Base-by-base conservation (phyloP, 1,140 invertebrate genomes). In the Drosophila asahinai region DNA sequence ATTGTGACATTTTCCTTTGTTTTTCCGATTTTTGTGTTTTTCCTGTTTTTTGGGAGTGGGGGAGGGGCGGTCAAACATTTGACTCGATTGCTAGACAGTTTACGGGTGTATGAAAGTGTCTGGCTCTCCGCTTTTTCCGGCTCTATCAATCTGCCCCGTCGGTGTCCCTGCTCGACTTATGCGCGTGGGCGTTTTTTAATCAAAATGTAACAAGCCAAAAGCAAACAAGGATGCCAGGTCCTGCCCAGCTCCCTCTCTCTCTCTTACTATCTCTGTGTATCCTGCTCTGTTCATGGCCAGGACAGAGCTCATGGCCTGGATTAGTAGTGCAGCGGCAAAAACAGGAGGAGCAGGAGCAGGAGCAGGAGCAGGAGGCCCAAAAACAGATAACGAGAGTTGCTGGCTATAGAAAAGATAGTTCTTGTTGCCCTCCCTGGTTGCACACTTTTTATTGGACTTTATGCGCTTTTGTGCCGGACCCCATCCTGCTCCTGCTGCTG, bases 181-280 rank as follows among this genome's bases (percentile, higher is more conserved):
- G 78, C 81, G 86, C 86, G 86, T 87, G 86, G 86, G 86, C 86
- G 86, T 86, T 90, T 90, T 90, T 90, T 90, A 90, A 90, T 90
- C 86, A 90, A 90, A 90, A 90, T 90, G 86, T 90, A 90, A 90
- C 86, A 90, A 90, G 86, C 79, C 86, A 89, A 90, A 89, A 90
- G 86, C 86, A 89, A 89, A 89, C 86, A 90, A 86, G 86, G 78
- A 77, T 61, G 61, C 54, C 54, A n/a, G 54, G 70, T 71, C 67
- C 48, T 58, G 48, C 33, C 43, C 52, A 22, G 49, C 8, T 33
- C 54, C 19, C 30, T 5, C 54, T 36, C 30, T 9, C 0, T 17
- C 17, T 3, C 17, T 15, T 33, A 8, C 19, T 12, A 22, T n/a
- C 54, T 15, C 51, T 14, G 54, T 30, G 19, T 45, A 22, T 51